These are phyloP conservation scores for Hydroisotoma schaefferi DNA, from an alignment of 2,888 invertebrate genomes.

Conservation along the genomic window DNA sequence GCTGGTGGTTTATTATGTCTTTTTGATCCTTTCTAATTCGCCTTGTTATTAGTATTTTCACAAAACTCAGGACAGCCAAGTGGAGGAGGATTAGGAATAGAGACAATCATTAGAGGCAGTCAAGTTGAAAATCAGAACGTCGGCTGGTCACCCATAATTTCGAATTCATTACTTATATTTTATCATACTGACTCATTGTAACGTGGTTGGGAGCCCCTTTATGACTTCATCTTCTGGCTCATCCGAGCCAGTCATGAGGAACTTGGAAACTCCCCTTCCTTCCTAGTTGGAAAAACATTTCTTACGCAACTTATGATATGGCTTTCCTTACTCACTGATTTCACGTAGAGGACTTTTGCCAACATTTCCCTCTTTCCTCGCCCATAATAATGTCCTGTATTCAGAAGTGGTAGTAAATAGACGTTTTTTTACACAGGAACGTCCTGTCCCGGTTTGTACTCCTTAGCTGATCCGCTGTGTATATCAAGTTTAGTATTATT, in stretches of 20 bases:
- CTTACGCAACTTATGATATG: no score
- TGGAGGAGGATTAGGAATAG: constrained; percentile 13
- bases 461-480: no score
- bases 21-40: constrained; percentile 19
- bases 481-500: no score
- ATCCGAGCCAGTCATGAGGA: no score
- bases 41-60: constrained; percentile 16
- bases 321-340: no score
- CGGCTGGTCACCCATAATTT: constrained; percentile 45
- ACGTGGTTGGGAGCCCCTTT: no score
- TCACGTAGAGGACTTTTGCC: no score
- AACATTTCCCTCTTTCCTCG: no score
- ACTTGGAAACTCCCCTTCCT: no score
- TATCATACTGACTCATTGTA: constrained; percentile 2
- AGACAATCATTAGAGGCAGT: constrained; percentile 41
- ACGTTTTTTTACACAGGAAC: background rate
- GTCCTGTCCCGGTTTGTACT: background rate
- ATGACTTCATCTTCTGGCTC: constrained; percentile 15
- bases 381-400: no score
- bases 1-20: constrained; percentile 14
- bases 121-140: constrained; percentile 45
- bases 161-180: constrained; percentile 42
- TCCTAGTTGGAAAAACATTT: background rate
- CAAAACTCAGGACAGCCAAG: background rate
- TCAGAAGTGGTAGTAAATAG: no score